Conservation (phyloP, 2,113 vertebrate species). For the Agelaius phoeniceus region DNA sequence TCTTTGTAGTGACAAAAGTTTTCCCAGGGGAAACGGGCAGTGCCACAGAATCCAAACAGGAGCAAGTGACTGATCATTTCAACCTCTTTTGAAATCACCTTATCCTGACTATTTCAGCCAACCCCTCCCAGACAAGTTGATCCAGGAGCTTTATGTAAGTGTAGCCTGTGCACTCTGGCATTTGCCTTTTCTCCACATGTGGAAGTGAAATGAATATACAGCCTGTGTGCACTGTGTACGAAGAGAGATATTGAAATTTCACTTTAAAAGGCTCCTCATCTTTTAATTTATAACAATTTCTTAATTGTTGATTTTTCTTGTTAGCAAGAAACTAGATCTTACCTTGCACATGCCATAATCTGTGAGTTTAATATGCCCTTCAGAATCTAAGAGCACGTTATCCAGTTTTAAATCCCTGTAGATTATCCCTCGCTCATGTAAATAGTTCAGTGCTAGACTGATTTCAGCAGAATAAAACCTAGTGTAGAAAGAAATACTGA, state of each 20-base stretch:
- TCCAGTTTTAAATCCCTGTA: conserved; percentile 99
- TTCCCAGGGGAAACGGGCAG: background rate
- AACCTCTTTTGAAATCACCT: background rate
- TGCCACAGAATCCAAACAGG: background rate
- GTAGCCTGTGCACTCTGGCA: background rate
- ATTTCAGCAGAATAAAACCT: conserved; percentile 99
- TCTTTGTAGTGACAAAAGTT: background rate
- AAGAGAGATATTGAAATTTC: background rate
- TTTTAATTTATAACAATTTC: background rate
- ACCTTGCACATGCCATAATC: conserved; percentile 99
- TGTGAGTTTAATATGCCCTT: conserved; percentile 99
- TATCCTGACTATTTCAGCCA: background rate
- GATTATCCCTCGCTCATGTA: conserved; percentile 98
- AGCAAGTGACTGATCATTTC: background rate
- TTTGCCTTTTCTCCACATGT: background rate
- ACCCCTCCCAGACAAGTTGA: background rate
- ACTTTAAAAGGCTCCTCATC: background rate
- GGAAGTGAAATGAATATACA: background rate
- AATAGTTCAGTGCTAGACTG: conserved; percentile 97
- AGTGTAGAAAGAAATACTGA: conserved; percentile 24
- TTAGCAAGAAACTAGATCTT: background rate
- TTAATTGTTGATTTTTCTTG: background rate
- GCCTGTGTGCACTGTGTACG: background rate
- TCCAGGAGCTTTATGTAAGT: background rate
- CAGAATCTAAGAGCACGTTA: conserved; percentile 96